A percentile compares a stretch with the other conserved stretches of the same genome.
Conservation (phyloP, 2,888 invertebrate genomes). For the Frankliniella fusca region DNA sequence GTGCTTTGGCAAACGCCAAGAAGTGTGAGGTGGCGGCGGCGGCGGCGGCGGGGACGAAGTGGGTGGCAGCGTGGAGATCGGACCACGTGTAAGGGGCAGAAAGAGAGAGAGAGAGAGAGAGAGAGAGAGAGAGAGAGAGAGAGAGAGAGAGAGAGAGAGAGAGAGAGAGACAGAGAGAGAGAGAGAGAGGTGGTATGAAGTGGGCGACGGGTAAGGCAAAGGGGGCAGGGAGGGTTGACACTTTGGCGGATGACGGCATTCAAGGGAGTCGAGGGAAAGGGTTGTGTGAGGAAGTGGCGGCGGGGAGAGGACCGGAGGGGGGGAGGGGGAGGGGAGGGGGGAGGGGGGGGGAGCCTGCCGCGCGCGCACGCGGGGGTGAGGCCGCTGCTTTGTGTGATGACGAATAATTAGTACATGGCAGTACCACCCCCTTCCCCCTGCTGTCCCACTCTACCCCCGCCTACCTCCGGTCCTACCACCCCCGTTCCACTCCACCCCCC, state of each 20-base stretch:
- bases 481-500: neutral
- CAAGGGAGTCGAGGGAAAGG: neutral
- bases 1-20: slow-evolving; percentile 4
- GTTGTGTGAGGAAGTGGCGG: neutral
- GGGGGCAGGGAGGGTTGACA: neutral
- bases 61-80: no score
- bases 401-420: slow-evolving; percentile 20
- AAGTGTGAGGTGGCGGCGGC: neutral
- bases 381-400: slow-evolving; percentile 19
- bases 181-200: neutral
- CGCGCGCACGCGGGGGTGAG: neutral
- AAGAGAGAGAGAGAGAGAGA: neutral
- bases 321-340: neutral
- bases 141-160: neutral
- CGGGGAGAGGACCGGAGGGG: neutral
- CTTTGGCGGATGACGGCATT: slow-evolving; percentile 7
- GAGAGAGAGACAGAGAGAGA: neutral
- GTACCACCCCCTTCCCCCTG: neutral
- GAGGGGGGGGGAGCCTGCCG: neutral
- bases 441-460: neutral
- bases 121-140: neutral
- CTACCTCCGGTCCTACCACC: no score
- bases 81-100: neutral
- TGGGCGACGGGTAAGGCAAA: neutral
- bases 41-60: no score